phyloP scores from a whole-genome alignment of 2,797 vertebrate species.

The Xenopus petersii region DNA sequence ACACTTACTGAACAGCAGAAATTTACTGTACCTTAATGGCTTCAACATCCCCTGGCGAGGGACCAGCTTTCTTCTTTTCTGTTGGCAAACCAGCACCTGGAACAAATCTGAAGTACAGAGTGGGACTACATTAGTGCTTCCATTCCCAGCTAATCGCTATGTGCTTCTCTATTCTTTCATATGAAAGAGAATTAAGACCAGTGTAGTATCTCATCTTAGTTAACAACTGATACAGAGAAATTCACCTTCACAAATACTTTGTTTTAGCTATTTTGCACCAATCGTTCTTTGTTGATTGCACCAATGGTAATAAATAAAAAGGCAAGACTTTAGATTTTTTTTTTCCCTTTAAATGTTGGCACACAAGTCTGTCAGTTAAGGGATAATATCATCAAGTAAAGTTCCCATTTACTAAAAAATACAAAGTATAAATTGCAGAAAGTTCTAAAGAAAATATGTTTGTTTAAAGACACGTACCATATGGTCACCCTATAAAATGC shows the following conservation, averaged over 20 bases:
- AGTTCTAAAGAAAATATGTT: too few species aligned
- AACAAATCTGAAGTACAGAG: conserved; percentile 69
- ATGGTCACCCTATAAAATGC: too few species aligned
- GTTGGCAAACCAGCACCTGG: conserved; percentile 81
- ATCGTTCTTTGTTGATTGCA: too few species aligned
- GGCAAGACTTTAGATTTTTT: too few species aligned
- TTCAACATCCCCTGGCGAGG: conserved; percentile 87
- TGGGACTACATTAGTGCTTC: neutral
- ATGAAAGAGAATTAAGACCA: conserved; percentile 70
- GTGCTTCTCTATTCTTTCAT: conserved; percentile 77
- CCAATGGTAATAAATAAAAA: too few species aligned
- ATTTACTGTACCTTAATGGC: conserved; percentile 83
- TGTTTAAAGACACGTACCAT: too few species aligned
- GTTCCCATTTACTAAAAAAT: too few species aligned
- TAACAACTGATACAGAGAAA: conserved; percentile 86
- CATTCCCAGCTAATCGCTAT: neutral
- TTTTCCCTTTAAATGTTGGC: too few species aligned
- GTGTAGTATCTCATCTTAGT: conserved; percentile 95
- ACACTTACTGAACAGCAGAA: too few species aligned
- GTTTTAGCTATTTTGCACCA: neutral
- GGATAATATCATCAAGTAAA: too few species aligned
- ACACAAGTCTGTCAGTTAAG: too few species aligned
- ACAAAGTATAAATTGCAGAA: too few species aligned
- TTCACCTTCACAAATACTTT: conserved; percentile 78
- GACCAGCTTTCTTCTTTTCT: conserved; percentile 87